Evolutionary conservation across 2,113 vertebrate genomes (phyloP).

Genomic region (Tichodroma muraria): DNA sequence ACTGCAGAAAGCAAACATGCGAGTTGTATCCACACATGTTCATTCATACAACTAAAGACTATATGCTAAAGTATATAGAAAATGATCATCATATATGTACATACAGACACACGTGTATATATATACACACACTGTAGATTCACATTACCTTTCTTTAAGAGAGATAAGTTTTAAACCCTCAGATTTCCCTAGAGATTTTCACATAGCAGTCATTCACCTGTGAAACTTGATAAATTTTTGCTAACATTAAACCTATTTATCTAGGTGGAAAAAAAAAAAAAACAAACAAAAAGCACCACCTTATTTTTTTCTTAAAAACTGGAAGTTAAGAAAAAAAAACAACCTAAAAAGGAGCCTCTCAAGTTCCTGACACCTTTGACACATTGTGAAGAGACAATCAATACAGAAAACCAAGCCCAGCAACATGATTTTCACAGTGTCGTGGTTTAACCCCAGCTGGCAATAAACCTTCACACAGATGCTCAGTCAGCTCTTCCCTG

Average conservation of each 20-base stretch:
- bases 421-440: not conserved
- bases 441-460: not conserved
- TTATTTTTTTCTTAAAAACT: not conserved
- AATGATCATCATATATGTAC: not conserved
- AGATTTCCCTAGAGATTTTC: not conserved
- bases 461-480: not conserved
- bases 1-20: not conserved
- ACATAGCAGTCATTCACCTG: not conserved
- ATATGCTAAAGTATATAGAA: not conserved
- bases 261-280: fast-evolving
- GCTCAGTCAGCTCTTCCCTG: not conserved
- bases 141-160: not conserved
- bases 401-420: not conserved
- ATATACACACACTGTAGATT: not conserved
- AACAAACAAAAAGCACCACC: fast-evolving
- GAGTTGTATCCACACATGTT: not conserved
- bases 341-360: not conserved
- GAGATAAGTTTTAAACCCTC: not conserved
- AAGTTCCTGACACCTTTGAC: not conserved
- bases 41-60: not conserved
- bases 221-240: not conserved
- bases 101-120: fast-evolving
- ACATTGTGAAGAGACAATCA: not conserved
- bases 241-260: not conserved
- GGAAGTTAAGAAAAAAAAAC: not conserved